Evolutionary conservation across 2,888 invertebrate species (phyloP), one percentile per base, ranked within the genome.

Genomic region (Opisthograptis luteolata): DNA sequence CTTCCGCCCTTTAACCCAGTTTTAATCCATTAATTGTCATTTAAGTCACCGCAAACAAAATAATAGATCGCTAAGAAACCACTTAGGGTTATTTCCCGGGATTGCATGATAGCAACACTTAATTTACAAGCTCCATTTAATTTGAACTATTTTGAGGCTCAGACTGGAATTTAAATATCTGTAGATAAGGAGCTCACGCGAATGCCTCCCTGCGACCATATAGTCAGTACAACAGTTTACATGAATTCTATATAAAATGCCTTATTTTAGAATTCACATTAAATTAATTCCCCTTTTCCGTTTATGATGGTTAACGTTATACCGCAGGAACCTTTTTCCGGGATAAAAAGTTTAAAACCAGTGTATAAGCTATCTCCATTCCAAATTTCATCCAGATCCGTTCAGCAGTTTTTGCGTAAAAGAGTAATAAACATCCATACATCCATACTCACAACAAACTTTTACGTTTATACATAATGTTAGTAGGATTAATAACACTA

Each of bases 81-180:
- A 85, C 84, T 87, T 84, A 83, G 75, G 81, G 84, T 80, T 85
- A 85, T 87, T 87, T 84, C 82, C 81, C 66, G 62, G 79, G 82
- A 85, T 89, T 83, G 88, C 89, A 88, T 90, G 89, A 87, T 85
- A 78, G 84, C 87, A 85, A 87, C 89, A 88, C 88, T 89, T 88
- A 89, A 88, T 87, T 87, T 85, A 87, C 82, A 83, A 83, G 82
- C 81, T 79, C 81, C 81, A 76, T 84, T 84, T 83, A 83, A 84
- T 83, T 83, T 81, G 72, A 84, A 83, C 84, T 84, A 84, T 84
- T 84, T 83, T 81, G 82, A 81, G 82, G 78, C 77, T 81, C 73
- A 71, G 72, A 66, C 68, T 64, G 80, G 81, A 83, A 83, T 84
- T 84, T 83, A 84, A 84, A 84, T 83, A 82, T 80, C 79, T 78